Base-by-base conservation (phyloP, 35 echinoderm and acorn worm genomes). In the Stichopus chloronotus region DNA sequence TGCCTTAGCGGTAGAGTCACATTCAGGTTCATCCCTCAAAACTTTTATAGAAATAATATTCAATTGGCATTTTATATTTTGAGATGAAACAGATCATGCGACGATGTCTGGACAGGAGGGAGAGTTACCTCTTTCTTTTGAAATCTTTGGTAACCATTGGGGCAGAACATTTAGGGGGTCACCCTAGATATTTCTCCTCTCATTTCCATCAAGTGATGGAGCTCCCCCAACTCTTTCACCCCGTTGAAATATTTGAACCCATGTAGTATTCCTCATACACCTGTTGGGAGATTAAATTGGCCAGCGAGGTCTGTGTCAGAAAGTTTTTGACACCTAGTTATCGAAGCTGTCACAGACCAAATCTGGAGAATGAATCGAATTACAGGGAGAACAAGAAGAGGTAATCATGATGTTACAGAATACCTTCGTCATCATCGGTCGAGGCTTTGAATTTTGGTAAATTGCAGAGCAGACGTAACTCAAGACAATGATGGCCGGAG, bases 291-390 rank as follows among this genome's bases (percentile, higher is more conserved):
- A 14, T 65, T 65, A 65, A 65, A 65, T 65, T 65, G 61, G 61
- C 61, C 11, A 65, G 61, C 11, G 61, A 65, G 61, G 61, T 65
- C 19, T 65, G 19, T 65, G 11, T 65, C 61, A 65, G 61, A 65
- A 65, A 65, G 61, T 65, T 65, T 65, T 0, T 65, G 61, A 65
- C 61, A 65, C 9, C 61, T 19, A 14, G 19, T 65, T 65, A 65
- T 65, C 61, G 61, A 9, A 65, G 11, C 61, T 65, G 61, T 65
- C 61, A 17, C 19, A 65, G 19, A 19, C 13, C 19, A 65, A 65
- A 65, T 65, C 61, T 65, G 61, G 61, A 65, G 61, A 65, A 65
- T 65, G 61, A 65, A 65, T 65, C 19, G 61, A 65, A 65, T 65
- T 65, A 65, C 61, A 4, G 61, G 5, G 61, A 65, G 61, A 65